Conservation (phyloP, 2,888 invertebrate genomes). For the Ceratothoa steindachneri region DNA sequence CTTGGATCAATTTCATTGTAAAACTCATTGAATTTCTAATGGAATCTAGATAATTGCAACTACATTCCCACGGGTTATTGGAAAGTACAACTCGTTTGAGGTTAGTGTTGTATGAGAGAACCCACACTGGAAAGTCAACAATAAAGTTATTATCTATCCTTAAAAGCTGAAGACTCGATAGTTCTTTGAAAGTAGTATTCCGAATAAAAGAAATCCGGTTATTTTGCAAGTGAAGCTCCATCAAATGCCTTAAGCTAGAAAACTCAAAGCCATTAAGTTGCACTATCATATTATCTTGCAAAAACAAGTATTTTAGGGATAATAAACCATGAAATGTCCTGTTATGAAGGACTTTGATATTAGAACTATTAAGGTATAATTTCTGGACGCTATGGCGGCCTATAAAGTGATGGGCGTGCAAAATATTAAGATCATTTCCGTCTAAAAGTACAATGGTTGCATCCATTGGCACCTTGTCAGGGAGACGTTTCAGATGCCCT, state of each 20-base stretch:
- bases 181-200: conserved; percentile 74
- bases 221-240: conserved; percentile 80
- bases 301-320: conserved; percentile 71
- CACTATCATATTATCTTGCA: conserved; percentile 79
- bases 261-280: conserved; percentile 77
- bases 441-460: conserved; percentile 90
- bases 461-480: conserved; percentile 85
- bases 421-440: conserved; percentile 80
- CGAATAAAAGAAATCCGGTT: conserved; percentile 77
- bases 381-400: conserved; percentile 84
- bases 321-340: conserved; percentile 84
- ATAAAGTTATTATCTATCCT: conserved; percentile 79
- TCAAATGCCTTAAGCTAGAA: conserved; percentile 71
- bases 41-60: conserved; percentile 71
- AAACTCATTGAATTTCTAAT: conserved; percentile 54
- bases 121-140: conserved; percentile 78
- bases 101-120: conserved; percentile 74
- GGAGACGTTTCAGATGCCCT: conserved; percentile 58
- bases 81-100: conserved; percentile 76
- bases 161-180: conserved; percentile 76
- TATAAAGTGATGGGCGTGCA: conserved; percentile 83
- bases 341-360: conserved; percentile 77
- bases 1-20: conserved; percentile 4
- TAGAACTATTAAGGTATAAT: conserved; percentile 81
- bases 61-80: conserved; percentile 85